Evolutionary conservation across 2,797 vertebrate species (phyloP).

Genomic region (Periparus ater): DNA sequence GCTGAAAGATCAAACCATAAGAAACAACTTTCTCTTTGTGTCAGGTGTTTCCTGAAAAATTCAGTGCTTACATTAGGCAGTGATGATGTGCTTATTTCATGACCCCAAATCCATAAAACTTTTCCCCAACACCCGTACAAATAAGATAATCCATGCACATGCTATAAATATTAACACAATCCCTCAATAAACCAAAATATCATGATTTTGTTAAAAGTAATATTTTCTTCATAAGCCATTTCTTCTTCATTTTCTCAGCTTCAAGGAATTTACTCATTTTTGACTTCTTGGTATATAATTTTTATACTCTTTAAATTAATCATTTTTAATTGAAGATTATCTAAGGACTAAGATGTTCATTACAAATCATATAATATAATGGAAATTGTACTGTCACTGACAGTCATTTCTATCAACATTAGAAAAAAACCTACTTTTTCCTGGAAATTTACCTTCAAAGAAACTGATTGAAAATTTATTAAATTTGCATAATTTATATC

Average conservation of each 20-base stretch:
- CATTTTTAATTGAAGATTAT: background rate
- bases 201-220: background rate
- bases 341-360: background rate
- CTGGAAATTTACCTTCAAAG: background rate
- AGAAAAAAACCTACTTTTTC: background rate
- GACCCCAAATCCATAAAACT: background rate
- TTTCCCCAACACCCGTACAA: background rate
- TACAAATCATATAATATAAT: background rate
- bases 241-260: background rate
- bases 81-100: background rate
- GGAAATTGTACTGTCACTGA: background rate
- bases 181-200: background rate
- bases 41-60: background rate
- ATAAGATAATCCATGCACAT: background rate
- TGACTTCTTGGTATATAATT: background rate
- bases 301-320: background rate
- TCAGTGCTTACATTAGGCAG: background rate
- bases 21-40: background rate
- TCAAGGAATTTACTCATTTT: background rate
- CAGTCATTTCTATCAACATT: background rate
- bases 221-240: background rate
- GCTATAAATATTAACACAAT: background rate
- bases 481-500: background rate
- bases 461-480: background rate
- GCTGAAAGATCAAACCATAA: accelerated